A percentile compares a stretch with the other conserved stretches of the same genome.
Conservation (phyloP, 2,888 invertebrate species). For the Acrobasis suavella region DNA sequence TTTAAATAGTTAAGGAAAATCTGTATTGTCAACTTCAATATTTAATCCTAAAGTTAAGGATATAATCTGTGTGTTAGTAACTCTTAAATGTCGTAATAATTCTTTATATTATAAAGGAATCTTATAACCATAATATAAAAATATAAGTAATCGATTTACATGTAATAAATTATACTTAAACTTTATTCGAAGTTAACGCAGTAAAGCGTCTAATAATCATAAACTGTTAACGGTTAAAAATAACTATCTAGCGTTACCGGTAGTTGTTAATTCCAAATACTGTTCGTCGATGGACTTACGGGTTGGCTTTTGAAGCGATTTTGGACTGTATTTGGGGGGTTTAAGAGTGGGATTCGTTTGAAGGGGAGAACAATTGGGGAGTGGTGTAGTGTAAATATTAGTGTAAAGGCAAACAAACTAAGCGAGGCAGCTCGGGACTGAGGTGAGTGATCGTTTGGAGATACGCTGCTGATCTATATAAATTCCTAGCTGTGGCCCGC, state of each 20-base stretch:
- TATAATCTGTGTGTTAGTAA: not conserved
- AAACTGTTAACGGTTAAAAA: constrained; percentile 53
- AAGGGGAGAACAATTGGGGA: constrained; percentile 33
- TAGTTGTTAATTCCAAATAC: constrained; percentile 47
- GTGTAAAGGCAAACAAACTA: constrained; percentile 23
- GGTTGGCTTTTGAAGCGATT: constrained; percentile 20
- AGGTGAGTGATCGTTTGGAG: constrained; percentile 19
- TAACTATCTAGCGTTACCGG: constrained; percentile 55
- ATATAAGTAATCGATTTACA: not conserved
- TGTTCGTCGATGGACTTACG: constrained; percentile 48
- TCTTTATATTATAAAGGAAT: not conserved
- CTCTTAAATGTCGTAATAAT: not conserved
- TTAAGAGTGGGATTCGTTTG: constrained; percentile 39
- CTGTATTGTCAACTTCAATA: no score
- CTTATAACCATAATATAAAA: not conserved
- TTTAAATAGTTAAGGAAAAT: no score
- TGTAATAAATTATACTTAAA: constrained; percentile 1
- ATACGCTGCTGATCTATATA: not conserved
- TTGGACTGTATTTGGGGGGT: constrained; percentile 27
- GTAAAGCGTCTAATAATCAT: constrained; percentile 41
- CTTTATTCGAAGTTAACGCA: constrained; percentile 4
- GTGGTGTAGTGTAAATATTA: constrained; percentile 57
- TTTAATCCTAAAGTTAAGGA: not conserved
- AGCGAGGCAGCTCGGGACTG: constrained; percentile 11
- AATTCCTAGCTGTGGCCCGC: no score